A percentile compares a stretch with the other conserved stretches of the same genome.
Conservation (phyloP, 2,113 vertebrate genomes). For the Pantherophis guttatus region DNA sequence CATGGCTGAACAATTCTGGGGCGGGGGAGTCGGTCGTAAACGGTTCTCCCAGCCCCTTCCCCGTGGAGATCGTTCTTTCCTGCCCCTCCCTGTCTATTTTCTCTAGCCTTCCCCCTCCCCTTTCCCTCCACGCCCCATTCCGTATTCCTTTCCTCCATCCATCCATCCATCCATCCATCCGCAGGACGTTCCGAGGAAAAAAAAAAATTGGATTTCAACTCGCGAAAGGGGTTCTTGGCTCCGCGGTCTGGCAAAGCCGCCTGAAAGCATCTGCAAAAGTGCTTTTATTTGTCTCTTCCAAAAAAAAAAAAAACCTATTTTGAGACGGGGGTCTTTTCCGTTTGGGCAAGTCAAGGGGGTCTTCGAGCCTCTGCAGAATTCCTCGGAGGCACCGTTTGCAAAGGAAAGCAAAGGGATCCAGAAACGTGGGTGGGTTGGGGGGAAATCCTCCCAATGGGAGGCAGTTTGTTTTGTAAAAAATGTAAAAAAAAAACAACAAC, state of each 20-base stretch:
- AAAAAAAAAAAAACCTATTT: too few species aligned
- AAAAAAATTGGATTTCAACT: background rate
- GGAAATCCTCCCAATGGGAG: background rate
- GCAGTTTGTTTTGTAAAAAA: background rate
- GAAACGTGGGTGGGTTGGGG: background rate
- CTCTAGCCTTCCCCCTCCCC: background rate
- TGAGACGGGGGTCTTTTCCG: background rate
- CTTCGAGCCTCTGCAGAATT: background rate
- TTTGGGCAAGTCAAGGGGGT: background rate
- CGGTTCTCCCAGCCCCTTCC: background rate
- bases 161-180: background rate
- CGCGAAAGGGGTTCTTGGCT: too few species aligned
- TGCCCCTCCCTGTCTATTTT: background rate
- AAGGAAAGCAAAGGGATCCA: background rate
- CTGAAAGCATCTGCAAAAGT: background rate
- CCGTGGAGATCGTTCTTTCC: background rate
- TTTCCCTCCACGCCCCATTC: background rate
- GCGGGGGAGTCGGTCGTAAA: background rate
- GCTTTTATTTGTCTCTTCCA: background rate
- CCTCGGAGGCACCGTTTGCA: background rate
- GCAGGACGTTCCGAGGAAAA: background rate
- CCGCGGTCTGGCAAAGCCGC: background rate
- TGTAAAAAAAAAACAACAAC: too few species aligned
- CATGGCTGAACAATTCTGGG: background rate
- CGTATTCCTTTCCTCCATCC: background rate